These are phyloP conservation scores for Labeo calbasu DNA, from an alignment of 2,797 vertebrate genomes.

Conservation along the genomic window DNA sequence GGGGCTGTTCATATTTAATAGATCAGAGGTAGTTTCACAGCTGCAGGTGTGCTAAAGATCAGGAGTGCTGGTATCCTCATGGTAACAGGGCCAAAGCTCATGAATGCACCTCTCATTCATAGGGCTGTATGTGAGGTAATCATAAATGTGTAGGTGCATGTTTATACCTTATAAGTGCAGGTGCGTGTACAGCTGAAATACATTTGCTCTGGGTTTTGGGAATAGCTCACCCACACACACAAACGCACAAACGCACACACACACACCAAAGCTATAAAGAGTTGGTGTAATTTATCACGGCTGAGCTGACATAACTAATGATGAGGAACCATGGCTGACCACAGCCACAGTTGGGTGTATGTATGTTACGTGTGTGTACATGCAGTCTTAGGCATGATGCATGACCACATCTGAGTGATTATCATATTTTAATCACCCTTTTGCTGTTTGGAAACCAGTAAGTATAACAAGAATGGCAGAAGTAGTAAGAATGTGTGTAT, in stretches of 20 bases:
- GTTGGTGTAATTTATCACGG: constrained; percentile 57
- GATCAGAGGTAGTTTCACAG: constrained; percentile 16
- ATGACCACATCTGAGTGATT: constrained; percentile 23
- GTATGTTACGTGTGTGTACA: constrained; percentile 23
- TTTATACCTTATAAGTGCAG: neutral
- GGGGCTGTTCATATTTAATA: constrained; percentile 18
- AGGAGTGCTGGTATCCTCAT: constrained; percentile 7
- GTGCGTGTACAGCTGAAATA: constrained; percentile 8
- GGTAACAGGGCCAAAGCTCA: constrained; percentile 5
- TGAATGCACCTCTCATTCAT: neutral
- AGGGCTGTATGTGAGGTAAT: neutral
- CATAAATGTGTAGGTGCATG: constrained; percentile 18
- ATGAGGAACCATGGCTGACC: constrained; percentile 52
- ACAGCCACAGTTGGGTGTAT: neutral
- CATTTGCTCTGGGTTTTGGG: constrained; percentile 21
- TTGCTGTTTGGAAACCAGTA: constrained; percentile 27
- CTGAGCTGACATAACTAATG: constrained; percentile 58
- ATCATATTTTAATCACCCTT: constrained; percentile 27
- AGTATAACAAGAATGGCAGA: constrained; percentile 9
- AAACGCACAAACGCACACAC: neutral
- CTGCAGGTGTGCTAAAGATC: constrained; percentile 21
- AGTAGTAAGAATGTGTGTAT: neutral
- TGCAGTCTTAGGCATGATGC: constrained; percentile 17
- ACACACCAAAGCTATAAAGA: constrained; percentile 41
- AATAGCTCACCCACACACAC: constrained; percentile 31